Conservation (phyloP, 2,888 invertebrate species). For the Alcis repandata region DNA sequence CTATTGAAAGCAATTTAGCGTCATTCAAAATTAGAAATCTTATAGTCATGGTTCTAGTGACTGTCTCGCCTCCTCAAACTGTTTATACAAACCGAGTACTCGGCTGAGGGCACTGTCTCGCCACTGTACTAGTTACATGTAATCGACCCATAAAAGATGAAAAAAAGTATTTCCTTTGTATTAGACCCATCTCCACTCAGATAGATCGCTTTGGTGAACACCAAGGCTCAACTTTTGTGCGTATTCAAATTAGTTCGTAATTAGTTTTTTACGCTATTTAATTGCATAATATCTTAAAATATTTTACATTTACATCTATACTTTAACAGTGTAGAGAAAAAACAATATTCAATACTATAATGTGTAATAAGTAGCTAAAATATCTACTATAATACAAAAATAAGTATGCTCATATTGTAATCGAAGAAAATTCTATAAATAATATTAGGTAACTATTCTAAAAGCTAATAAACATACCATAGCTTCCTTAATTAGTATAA, state of each 20-base stretch:
- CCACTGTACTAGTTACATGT: too few species aligned
- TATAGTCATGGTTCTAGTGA: too few species aligned
- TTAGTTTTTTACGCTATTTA: conserved; percentile 10
- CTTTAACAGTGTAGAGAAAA: conserved; percentile 16
- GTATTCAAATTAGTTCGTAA: conserved; percentile 1
- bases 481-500: background rate
- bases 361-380: conserved; percentile 8
- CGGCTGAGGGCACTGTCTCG: too few species aligned
- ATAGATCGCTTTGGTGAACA: background rate
- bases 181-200: too few species aligned
- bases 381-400: conserved; percentile 14
- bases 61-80: too few species aligned
- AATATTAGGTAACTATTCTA: background rate
- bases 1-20: too few species aligned
- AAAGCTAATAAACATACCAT: background rate
- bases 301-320: conserved; percentile 18
- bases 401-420: conserved; percentile 7
- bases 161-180: too few species aligned
- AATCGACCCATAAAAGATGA: too few species aligned
- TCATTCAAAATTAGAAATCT: too few species aligned
- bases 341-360: conserved; percentile 8
- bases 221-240: background rate
- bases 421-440: conserved; percentile 8
- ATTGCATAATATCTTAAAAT: conserved; percentile 18
- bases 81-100: too few species aligned